Percentiles rank a stretch among this genome's conserved stretches.
These are phyloP conservation scores for Intellagama lesueurii DNA, from an alignment of 2,797 vertebrate species.

Conservation along the genomic window DNA sequence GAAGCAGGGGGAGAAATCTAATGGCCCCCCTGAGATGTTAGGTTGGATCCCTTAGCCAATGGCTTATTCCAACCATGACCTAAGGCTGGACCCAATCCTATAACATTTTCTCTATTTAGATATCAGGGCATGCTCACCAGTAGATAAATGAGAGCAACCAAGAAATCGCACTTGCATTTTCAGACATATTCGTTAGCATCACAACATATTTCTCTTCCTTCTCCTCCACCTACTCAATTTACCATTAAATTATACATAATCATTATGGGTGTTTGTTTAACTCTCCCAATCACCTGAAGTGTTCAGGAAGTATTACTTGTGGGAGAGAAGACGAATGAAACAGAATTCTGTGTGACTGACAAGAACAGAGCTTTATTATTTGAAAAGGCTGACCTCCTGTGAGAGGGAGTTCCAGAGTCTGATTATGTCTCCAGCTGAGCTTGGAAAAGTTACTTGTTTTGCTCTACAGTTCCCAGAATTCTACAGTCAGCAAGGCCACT, in stretches of 20 bases:
- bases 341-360: slow-evolving; percentile 32
- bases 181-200: slow-evolving; percentile 14
- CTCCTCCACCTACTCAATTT: slow-evolving; percentile 25
- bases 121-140: slow-evolving; percentile 1
- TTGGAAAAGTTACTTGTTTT: too few species aligned
- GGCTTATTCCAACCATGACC: not conserved
- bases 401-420: too few species aligned
- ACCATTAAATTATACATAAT: slow-evolving; percentile 27
- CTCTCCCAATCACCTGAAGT: slow-evolving; percentile 30
- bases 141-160: slow-evolving; percentile 30
- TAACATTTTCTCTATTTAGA: not conserved
- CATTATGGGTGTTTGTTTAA: slow-evolving; percentile 40
- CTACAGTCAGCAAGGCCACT: too few species aligned
- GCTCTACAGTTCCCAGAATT: too few species aligned
- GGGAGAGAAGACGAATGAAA: slow-evolving; percentile 22
- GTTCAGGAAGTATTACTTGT: slow-evolving; percentile 26
- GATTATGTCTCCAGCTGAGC: too few species aligned
- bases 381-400: slow-evolving; percentile 9
- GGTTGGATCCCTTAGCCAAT: too few species aligned
- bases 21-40: too few species aligned
- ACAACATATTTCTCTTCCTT: not conserved
- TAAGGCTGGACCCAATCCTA: not conserved
- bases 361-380: slow-evolving; percentile 33
- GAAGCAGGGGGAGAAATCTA: too few species aligned
- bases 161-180: slow-evolving; percentile 6